phyloP scores from a whole-genome alignment of 2,888 invertebrate species.

The Aphidius colemani region DNA sequence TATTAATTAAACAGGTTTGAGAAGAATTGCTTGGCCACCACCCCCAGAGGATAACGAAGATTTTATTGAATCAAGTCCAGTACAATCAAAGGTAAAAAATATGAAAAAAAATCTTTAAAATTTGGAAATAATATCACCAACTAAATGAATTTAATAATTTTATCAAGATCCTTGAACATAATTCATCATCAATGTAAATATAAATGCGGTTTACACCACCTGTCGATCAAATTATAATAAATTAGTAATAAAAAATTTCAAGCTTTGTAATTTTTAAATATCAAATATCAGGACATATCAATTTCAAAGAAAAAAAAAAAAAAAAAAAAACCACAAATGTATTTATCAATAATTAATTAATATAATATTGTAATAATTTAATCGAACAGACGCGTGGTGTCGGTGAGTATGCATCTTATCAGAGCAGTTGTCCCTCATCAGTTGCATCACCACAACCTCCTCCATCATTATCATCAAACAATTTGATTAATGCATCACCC shows the following conservation, averaged over 20 bases:
- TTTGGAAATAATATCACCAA: too few species aligned
- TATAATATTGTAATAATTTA: slow-evolving; percentile 18
- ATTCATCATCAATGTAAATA: too few species aligned
- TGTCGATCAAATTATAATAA: not conserved
- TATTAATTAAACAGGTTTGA: slow-evolving; percentile 67
- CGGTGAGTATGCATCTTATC: slow-evolving; percentile 52
- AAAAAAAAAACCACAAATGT: too few species aligned
- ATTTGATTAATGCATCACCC: slow-evolving; percentile 28
- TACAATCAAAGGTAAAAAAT: slow-evolving; percentile 66
- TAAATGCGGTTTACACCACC: too few species aligned
- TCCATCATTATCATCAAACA: slow-evolving; percentile 34
- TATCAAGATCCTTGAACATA: too few species aligned
- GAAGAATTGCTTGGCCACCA: slow-evolving; percentile 88
- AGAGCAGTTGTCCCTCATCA: slow-evolving; percentile 51
- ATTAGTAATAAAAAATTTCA: not conserved
- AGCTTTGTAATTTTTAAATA: not conserved
- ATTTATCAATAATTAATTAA: not conserved
- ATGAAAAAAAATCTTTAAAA: not conserved
- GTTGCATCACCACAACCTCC: slow-evolving; percentile 49
- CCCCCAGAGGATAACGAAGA: slow-evolving; percentile 71
- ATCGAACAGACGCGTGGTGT: slow-evolving; percentile 52
- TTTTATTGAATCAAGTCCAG: slow-evolving; percentile 62
- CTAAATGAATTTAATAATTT: too few species aligned
- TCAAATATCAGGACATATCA: too few species aligned
- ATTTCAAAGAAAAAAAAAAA: too few species aligned